phyloP scores from a whole-genome alignment of 2,113 vertebrate genomes.

The Thalassoma bifasciatum region DNA sequence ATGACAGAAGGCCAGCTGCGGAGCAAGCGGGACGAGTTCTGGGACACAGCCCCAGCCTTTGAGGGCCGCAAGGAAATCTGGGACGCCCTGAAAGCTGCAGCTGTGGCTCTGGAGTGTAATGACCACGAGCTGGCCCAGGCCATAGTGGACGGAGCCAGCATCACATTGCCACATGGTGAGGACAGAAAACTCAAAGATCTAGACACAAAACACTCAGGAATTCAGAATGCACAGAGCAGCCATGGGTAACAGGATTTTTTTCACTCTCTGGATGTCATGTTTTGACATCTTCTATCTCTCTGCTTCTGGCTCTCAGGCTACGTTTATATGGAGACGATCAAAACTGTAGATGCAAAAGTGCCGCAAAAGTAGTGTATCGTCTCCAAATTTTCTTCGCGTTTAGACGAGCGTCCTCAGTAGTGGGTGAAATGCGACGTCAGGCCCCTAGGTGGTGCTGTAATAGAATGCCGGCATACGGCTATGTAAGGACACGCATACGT shows the following conservation, averaged over 20 bases:
- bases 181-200: too few species aligned
- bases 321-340: too few species aligned
- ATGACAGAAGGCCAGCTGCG: slow-evolving; percentile 98
- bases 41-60: slow-evolving; percentile 97
- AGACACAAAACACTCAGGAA: neutral
- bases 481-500: too few species aligned
- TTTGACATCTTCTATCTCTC: neutral
- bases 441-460: too few species aligned
- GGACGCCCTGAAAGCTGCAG: slow-evolving; percentile 96
- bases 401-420: too few species aligned
- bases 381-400: too few species aligned
- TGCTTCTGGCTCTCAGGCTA: too few species aligned
- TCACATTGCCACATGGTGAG: slow-evolving; percentile 97
- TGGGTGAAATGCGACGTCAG: too few species aligned
- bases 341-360: too few species aligned
- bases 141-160: slow-evolving; percentile 96
- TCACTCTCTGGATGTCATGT: neutral
- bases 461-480: too few species aligned
- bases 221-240: neutral
- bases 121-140: slow-evolving; percentile 97
- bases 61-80: slow-evolving; percentile 99
- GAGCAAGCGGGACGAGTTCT: slow-evolving; percentile 98
- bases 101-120: slow-evolving; percentile 92
- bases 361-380: too few species aligned
- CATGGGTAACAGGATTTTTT: too few species aligned